Conservation (phyloP, 2,113 vertebrate species). For the Rhagologus leucostigma region DNA sequence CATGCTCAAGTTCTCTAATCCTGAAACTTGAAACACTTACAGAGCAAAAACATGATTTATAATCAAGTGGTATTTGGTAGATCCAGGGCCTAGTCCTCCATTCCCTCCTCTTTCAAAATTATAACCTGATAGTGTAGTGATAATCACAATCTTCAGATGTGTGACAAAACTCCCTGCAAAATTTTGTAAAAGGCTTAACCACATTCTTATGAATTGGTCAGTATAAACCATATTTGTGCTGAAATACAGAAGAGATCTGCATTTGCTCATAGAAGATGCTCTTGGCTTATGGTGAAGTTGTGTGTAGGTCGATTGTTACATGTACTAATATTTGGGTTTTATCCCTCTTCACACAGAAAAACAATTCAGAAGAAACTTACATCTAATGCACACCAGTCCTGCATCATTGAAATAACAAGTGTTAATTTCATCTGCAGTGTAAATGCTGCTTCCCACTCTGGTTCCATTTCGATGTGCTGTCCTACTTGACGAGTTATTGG, state of each 20-base stretch:
- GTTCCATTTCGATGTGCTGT: conserved; percentile 99
- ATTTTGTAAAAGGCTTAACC: not conserved
- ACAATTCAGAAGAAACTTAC: conserved; percentile 72
- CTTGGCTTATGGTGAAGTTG: not conserved
- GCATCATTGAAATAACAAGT: conserved; percentile 96
- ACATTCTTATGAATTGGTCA: not conserved
- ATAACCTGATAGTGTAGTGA: not conserved
- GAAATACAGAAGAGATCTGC: not conserved
- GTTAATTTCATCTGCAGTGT: conserved; percentile 97
- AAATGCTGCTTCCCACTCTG: conserved; percentile 98
- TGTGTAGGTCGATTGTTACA: not conserved
- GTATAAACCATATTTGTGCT: not conserved
- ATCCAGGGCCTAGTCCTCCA: not conserved
- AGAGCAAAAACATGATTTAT: not conserved
- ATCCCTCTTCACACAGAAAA: not conserved
- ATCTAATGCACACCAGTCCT: conserved; percentile 94
- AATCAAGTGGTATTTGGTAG: not conserved
- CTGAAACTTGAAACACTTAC: not conserved
- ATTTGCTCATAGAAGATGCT: not conserved
- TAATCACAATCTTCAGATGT: not conserved
- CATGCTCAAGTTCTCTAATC: not conserved
- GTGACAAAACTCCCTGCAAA: not conserved
- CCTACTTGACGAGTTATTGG: conserved; percentile 95
- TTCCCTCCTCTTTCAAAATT: not conserved
- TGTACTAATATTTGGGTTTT: not conserved